Evolutionary conservation across 2,113 vertebrate species (phyloP).

Genomic region (Serinus canaria): DNA sequence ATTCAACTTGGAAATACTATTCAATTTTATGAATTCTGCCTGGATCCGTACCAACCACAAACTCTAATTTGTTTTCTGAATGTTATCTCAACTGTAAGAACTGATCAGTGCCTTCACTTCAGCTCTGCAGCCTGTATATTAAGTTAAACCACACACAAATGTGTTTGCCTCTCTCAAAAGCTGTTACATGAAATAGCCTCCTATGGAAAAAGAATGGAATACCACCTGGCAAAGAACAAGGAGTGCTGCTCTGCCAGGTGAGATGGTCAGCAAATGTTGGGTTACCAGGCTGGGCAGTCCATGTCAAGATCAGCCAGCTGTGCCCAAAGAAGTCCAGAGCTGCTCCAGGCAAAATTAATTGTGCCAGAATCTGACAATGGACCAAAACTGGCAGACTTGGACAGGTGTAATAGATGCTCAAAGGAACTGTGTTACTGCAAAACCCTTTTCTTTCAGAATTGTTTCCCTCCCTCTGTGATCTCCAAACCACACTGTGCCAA

Average conservation of each 20-base stretch:
- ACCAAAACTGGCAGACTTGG: background rate
- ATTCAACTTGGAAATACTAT: background rate
- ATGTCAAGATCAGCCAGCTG: background rate
- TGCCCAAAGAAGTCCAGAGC: background rate
- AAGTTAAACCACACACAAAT: conserved; percentile 5
- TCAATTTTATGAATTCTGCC: conserved; percentile 17
- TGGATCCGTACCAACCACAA: background rate
- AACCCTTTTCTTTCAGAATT: background rate
- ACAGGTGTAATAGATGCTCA: background rate
- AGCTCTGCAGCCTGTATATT: background rate
- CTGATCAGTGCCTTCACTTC: background rate
- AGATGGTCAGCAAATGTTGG: background rate
- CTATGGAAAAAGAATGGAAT: background rate
- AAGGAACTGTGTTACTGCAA: background rate
- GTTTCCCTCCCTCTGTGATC: background rate
- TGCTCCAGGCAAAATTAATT: background rate
- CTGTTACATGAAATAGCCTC: background rate
- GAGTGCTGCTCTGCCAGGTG: background rate
- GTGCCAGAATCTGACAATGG: background rate
- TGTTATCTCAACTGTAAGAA: conserved; percentile 30
- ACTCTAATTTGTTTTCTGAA: conserved; percentile 49
- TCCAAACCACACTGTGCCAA: background rate
- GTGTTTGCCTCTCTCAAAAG: background rate
- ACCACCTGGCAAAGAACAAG: background rate
- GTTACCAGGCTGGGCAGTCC: background rate